Conservation (phyloP, 2,888 invertebrate genomes). For the Dryobota labecula region DNA sequence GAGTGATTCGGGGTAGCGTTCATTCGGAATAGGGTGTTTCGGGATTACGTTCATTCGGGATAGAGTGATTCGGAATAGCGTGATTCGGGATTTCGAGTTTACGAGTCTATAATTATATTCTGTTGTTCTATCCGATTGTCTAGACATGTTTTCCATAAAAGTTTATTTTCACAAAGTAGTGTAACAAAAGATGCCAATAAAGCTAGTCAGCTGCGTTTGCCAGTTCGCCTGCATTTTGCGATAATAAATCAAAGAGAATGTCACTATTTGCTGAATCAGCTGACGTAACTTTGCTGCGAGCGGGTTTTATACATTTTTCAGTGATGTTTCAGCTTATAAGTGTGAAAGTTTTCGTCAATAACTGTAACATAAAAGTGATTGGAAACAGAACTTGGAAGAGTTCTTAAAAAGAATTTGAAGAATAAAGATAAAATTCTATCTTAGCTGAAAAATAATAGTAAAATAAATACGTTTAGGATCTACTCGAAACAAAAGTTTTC, state of each 20-base stretch:
- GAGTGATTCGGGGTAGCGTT: no score
- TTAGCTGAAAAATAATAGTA: not conserved
- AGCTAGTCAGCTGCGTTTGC: not conserved
- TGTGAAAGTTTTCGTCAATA: slow-evolving; percentile 17
- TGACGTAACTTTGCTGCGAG: not conserved
- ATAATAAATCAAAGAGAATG: slow-evolving; percentile 40
- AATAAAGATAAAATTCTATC: not conserved
- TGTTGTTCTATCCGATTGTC: slow-evolving; percentile 13
- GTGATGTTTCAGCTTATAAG: slow-evolving; percentile 2
- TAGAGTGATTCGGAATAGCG: no score
- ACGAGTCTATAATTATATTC: no score
- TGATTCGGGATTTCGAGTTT: no score
- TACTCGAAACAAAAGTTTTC: slow-evolving; percentile 12
- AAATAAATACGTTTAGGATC: not conserved
- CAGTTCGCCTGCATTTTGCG: slow-evolving; percentile 2
- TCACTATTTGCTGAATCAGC: not conserved
- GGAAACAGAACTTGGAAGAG: not conserved
- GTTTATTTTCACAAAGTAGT: not conserved
- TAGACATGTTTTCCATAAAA: slow-evolving; percentile 25
- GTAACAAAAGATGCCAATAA: slow-evolving; percentile 9
- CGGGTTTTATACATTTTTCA: not conserved
- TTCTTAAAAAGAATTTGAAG: not conserved
- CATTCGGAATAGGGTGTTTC: no score
- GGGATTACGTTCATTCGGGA: no score
- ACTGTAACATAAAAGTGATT: slow-evolving; percentile 23